phyloP scores from a whole-genome alignment of 2,797 vertebrate genomes.

The Myotis planiceps region DNA sequence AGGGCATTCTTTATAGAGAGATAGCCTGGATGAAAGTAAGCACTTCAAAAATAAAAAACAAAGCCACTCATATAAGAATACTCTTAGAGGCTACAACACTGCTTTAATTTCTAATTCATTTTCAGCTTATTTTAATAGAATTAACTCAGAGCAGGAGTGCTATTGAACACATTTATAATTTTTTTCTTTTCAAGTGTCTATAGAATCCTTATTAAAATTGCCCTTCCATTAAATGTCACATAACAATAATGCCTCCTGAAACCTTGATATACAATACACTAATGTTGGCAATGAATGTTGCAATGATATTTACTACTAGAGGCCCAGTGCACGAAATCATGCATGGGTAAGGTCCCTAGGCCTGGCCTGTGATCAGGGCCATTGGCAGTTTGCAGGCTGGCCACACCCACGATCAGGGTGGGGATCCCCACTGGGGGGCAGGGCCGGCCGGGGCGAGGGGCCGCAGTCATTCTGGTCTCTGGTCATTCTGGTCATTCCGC shows the following conservation, averaged over 20 bases:
- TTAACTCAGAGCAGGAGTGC: constrained; percentile 51
- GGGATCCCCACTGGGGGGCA: no score
- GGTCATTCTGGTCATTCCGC: no score
- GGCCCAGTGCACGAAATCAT: no score
- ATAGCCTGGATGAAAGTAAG: neutral
- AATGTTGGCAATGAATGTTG: constrained; percentile 29
- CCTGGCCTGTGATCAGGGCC: no score
- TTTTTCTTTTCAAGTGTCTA: constrained; percentile 61
- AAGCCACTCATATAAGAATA: neutral
- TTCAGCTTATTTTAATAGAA: constrained; percentile 63
- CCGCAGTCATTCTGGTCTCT: no score
- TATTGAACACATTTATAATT: constrained; percentile 62
- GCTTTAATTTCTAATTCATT: constrained; percentile 57
- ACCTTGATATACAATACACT: constrained; percentile 57
- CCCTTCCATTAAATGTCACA: constrained; percentile 65
- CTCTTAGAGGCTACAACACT: neutral
- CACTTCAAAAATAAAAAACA: neutral
- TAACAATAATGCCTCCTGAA: constrained; percentile 59
- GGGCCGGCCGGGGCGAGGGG: no score
- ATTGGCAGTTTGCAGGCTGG: no score
- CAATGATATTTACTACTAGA: constrained; percentile 41
- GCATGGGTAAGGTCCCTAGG: no score
- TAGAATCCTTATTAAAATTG: constrained; percentile 68
- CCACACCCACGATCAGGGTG: no score
- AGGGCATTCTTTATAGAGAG: neutral